phyloP scores from a whole-genome alignment of 2,113 vertebrate species.

The Danionella cerebrum region DNA sequence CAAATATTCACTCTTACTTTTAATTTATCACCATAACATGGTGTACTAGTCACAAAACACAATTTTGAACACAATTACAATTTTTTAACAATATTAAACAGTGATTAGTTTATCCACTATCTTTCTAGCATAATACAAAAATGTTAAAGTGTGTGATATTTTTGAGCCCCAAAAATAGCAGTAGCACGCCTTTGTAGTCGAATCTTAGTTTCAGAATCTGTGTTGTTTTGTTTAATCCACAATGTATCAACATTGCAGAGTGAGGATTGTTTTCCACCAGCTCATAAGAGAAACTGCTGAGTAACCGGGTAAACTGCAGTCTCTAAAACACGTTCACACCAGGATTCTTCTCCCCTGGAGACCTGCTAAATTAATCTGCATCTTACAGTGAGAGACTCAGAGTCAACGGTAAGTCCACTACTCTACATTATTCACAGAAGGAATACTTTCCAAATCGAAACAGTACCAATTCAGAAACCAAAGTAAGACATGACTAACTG shows the following conservation, averaged over 20 bases:
- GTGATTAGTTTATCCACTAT: too few relatives aligned
- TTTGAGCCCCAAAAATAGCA: too few relatives aligned
- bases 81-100: too few relatives aligned
- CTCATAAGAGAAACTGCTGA: slow-evolving; percentile 12
- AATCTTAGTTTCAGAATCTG: too few relatives aligned
- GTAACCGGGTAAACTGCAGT: slow-evolving; percentile 15
- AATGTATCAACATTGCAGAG: not conserved
- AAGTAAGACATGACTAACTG: not conserved
- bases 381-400: slow-evolving; percentile 5
- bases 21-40: too few relatives aligned
- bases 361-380: slow-evolving; percentile 25
- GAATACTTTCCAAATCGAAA: not conserved
- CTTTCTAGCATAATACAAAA: too few relatives aligned
- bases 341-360: slow-evolving; percentile 4
- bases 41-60: too few relatives aligned
- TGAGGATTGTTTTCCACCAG: not conserved
- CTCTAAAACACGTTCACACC: slow-evolving; percentile 5
- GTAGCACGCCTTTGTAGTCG: too few relatives aligned
- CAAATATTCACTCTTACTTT: too few relatives aligned
- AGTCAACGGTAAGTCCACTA: not conserved
- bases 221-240: slow-evolving; percentile 7
- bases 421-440: not conserved
- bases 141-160: too few relatives aligned
- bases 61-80: too few relatives aligned
- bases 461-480: not conserved